Percentiles rank a stretch among this genome's conserved stretches.
Conservation (phyloP, 2,888 invertebrate species). For the Zeuzera pyrina region DNA sequence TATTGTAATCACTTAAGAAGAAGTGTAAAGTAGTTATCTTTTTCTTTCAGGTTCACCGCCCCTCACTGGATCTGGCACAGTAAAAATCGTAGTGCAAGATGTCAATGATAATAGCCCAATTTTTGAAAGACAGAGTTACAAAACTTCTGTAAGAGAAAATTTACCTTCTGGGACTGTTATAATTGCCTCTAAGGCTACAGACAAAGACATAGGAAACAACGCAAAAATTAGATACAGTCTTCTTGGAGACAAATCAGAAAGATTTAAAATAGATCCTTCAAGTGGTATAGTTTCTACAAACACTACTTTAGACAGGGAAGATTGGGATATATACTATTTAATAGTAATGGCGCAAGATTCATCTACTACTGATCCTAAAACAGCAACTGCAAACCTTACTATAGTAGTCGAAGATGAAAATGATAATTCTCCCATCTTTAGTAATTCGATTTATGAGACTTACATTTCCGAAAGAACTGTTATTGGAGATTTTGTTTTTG, state of each 20-base stretch:
- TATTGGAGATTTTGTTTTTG: slow-evolving; percentile 90
- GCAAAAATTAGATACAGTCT: slow-evolving; percentile 90
- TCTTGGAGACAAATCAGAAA: slow-evolving; percentile 84
- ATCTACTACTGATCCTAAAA: slow-evolving; percentile 87
- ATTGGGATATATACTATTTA: slow-evolving; percentile 82
- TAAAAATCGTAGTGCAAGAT: slow-evolving; percentile 92
- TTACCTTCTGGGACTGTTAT: slow-evolving; percentile 84
- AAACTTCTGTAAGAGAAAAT: slow-evolving; percentile 87
- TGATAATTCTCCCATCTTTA: slow-evolving; percentile 87
- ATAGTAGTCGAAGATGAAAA: slow-evolving; percentile 87
- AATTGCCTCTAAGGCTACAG: slow-evolving; percentile 83
- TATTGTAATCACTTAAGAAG: not conserved
- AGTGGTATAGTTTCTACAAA: slow-evolving; percentile 86
- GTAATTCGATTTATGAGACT: slow-evolving; percentile 81
- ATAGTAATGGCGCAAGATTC: slow-evolving; percentile 92
- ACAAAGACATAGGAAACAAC: slow-evolving; percentile 88
- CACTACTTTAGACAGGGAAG: slow-evolving; percentile 84
- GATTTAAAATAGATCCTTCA: slow-evolving; percentile 84
- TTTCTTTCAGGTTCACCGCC: slow-evolving; percentile 87
- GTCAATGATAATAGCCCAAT: slow-evolving; percentile 95
- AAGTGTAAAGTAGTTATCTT: slow-evolving; percentile 9
- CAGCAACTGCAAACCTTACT: slow-evolving; percentile 87
- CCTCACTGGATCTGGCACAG: slow-evolving; percentile 92
- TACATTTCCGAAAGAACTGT: slow-evolving; percentile 87
- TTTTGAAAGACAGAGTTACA: slow-evolving; percentile 87